A percentile compares a stretch with the other conserved stretches of the same genome.
Conservation (phyloP, 92 coral and sea anemone species). For the Parazoanthus darwini region DNA sequence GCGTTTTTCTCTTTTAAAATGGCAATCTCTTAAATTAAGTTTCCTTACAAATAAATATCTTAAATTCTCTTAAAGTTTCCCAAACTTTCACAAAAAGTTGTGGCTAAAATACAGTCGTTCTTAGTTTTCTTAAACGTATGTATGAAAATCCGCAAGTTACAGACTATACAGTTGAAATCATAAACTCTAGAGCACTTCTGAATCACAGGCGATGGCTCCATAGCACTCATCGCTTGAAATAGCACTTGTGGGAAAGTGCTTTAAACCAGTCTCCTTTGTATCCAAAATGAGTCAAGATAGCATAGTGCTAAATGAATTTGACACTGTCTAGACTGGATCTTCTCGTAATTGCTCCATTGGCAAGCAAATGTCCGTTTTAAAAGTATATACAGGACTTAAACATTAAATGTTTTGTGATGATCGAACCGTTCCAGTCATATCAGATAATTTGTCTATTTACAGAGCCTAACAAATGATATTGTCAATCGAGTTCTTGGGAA, state of each 20-base stretch:
- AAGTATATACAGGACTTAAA: slow-evolving; percentile 28
- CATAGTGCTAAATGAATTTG: slow-evolving; percentile 34
- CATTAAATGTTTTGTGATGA: slow-evolving; percentile 13
- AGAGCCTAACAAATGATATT: slow-evolving; percentile 1
- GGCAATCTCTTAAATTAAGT: slow-evolving; percentile 28
- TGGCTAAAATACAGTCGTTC: neutral
- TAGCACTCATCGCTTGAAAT: slow-evolving; percentile 11
- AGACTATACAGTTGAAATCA: neutral
- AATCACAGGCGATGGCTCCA: neutral
- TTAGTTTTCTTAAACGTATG: slow-evolving; percentile 21
- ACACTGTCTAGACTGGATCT: slow-evolving; percentile 9
- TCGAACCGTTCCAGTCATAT: neutral
- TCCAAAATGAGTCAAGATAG: slow-evolving; percentile 27
- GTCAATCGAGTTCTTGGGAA: slow-evolving; percentile 10
- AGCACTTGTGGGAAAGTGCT: slow-evolving; percentile 13
- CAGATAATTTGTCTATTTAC: slow-evolving; percentile 37
- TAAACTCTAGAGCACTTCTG: neutral
- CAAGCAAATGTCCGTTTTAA: slow-evolving; percentile 6
- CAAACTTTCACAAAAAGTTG: slow-evolving; percentile 22
- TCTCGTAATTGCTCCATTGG: neutral
- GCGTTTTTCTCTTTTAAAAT: slow-evolving; percentile 28
- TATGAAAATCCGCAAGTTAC: neutral
- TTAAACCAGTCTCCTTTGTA: slow-evolving; percentile 10
- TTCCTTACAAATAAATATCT: slow-evolving; percentile 42
- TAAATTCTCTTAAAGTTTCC: slow-evolving; percentile 41